These are phyloP conservation scores for Paramormyrops hopkinsi DNA, from an alignment of 2,797 vertebrate genomes.

Conservation along the genomic window DNA sequence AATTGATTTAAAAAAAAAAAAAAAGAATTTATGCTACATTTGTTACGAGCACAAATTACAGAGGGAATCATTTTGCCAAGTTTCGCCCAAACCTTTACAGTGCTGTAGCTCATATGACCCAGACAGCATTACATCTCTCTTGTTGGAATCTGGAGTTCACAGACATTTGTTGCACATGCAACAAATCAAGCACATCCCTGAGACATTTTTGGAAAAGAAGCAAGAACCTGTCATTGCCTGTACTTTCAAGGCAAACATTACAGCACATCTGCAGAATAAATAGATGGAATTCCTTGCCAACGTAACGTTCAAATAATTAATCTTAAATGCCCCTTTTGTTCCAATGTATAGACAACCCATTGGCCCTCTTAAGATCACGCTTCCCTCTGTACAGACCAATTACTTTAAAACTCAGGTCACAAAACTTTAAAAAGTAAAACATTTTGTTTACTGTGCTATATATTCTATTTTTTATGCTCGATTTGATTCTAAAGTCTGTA, in stretches of 20 bases:
- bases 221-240: constrained; percentile 2
- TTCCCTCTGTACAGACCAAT: constrained; percentile 33
- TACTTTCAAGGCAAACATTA: neutral
- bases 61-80: neutral
- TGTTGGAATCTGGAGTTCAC: neutral
- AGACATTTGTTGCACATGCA: neutral
- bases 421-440: neutral
- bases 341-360: constrained; percentile 47
- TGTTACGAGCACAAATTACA: neutral
- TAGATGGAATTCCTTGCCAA: neutral
- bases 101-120: neutral
- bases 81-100: neutral
- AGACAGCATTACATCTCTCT: neutral
- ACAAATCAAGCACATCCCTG: neutral
- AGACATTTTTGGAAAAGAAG: neutral
- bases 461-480: constrained; percentile 20
- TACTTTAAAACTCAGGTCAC: constrained; percentile 21
- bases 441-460: neutral
- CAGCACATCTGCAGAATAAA: constrained; percentile 7
- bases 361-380: constrained; percentile 54
- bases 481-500: constrained; percentile 37
- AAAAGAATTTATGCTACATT: neutral
- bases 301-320: constrained; percentile 23
- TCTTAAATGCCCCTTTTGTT: constrained; percentile 34
- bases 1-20: neutral